Percentiles rank a stretch among this genome's conserved stretches.
Conservation (phyloP, 2,797 vertebrate genomes). For the Alosa sapidissima region DNA sequence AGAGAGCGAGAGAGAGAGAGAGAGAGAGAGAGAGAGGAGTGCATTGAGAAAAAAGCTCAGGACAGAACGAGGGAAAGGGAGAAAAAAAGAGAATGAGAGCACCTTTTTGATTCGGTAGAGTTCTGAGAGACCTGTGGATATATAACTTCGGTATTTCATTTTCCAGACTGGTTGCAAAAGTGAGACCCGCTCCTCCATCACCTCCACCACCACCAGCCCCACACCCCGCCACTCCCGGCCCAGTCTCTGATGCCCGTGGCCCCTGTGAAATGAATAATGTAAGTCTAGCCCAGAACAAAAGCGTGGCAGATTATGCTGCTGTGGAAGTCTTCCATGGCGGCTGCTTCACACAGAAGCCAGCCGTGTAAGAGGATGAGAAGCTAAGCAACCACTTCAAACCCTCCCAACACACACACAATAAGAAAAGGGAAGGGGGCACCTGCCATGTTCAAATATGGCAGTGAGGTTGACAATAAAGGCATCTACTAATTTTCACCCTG, state of each 20-base stretch:
- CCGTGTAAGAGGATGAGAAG: slow-evolving; percentile 44
- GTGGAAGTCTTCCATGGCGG: slow-evolving; percentile 42
- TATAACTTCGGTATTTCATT: slow-evolving; percentile 26
- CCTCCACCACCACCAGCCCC: not conserved
- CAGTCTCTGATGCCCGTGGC: slow-evolving; percentile 20
- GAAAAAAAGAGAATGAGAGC: not conserved
- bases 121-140: slow-evolving; percentile 20
- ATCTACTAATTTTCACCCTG: not conserved
- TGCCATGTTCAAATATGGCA: not conserved
- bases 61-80: not conserved
- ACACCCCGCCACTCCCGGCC: not conserved
- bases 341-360: slow-evolving; percentile 47
- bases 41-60: not conserved
- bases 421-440: not conserved
- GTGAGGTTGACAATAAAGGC: not conserved
- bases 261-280: slow-evolving; percentile 53
- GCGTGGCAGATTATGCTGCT: slow-evolving; percentile 28
- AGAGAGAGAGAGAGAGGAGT: not conserved
- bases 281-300: slow-evolving; percentile 50
- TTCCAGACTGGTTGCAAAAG: slow-evolving; percentile 23
- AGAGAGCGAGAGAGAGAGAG: not conserved
- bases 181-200: slow-evolving; percentile 10
- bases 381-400: slow-evolving; percentile 57
- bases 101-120: not conserved
- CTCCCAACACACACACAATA: slow-evolving; percentile 34